Conservation (phyloP, 2,113 vertebrate genomes). For the Pontoporia blainvillei region DNA sequence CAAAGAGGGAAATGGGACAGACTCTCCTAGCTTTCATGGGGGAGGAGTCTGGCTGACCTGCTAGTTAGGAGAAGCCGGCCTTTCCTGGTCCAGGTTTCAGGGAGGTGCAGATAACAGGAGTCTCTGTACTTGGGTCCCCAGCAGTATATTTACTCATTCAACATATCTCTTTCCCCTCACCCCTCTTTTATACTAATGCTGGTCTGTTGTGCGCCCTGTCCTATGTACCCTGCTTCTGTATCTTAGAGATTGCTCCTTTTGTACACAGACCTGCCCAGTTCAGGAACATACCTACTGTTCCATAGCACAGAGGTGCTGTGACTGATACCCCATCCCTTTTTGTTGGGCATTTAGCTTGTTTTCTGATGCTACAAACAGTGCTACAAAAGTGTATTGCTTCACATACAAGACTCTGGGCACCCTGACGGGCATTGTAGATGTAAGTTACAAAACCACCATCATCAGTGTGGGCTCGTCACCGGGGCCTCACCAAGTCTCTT, state of each 20-base stretch:
- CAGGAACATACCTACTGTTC: neutral
- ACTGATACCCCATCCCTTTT: neutral
- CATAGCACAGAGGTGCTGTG: neutral
- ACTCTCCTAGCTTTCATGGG: neutral
- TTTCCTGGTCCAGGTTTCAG: neutral
- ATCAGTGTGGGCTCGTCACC: neutral
- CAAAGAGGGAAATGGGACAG: neutral
- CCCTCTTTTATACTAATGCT: neutral
- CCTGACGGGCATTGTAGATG: neutral
- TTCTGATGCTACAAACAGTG: neutral
- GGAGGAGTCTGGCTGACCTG: neutral
- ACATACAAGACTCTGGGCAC: rapidly evolving
- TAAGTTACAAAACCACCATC: neutral
- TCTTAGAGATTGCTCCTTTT: neutral
- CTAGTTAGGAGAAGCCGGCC: neutral
- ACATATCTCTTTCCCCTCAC: rapidly evolving
- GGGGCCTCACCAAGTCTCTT: neutral
- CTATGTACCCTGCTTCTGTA: neutral
- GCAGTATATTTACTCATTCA: neutral
- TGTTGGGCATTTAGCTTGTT: neutral
- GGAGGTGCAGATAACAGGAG: neutral
- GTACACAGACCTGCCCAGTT: rapidly evolving
- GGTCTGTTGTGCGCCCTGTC: rapidly evolving
- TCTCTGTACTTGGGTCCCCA: neutral
- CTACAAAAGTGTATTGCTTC: neutral